These are phyloP conservation scores for Anser cygnoides DNA, from an alignment of 2,113 vertebrate genomes.

Conservation along the genomic window DNA sequence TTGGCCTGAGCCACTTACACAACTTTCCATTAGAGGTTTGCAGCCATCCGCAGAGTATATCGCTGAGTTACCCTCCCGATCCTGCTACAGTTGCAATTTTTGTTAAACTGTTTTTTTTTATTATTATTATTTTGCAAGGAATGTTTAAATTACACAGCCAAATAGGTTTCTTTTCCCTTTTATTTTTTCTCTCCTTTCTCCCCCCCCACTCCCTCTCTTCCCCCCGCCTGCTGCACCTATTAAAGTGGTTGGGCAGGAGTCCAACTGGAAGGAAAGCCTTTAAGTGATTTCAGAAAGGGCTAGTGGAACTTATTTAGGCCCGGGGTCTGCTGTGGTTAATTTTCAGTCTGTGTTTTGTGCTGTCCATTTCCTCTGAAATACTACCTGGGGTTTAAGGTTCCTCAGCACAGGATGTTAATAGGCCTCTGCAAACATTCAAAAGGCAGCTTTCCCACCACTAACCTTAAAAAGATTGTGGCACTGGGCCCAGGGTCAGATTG, in stretches of 20 bases:
- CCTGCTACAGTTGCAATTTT: conserved; percentile 72
- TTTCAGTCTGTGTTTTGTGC: conserved; percentile 84
- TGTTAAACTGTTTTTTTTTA: conserved; percentile 58
- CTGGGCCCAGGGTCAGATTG: conserved; percentile 74
- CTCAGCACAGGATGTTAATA: conserved; percentile 79
- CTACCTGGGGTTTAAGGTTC: conserved; percentile 85
- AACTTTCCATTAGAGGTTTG: conserved; percentile 86
- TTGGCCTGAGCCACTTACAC: conserved; percentile 82
- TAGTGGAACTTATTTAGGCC: conserved; percentile 79
- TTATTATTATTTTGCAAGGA: conserved; percentile 60
- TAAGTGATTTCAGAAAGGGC: conserved; percentile 82
- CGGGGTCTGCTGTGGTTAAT: conserved; percentile 79
- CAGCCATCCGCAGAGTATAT: conserved; percentile 77
- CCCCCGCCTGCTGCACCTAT: conserved; percentile 76
- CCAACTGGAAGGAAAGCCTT: conserved; percentile 77
- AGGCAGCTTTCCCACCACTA: conserved; percentile 73
- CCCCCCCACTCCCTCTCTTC: conserved; percentile 6
- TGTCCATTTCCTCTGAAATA: conserved; percentile 84
- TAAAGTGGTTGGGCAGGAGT: conserved; percentile 82
- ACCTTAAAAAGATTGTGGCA: conserved; percentile 80
- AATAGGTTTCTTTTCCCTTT: conserved; percentile 49
- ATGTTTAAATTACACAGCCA: conserved; percentile 67
- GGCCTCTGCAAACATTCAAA: conserved; percentile 79
- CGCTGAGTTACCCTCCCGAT: conserved; percentile 70
- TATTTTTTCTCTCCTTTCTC: conserved; percentile 61